Evolutionary conservation across 2,797 vertebrate species (phyloP), one percentile per base, ranked within the genome.

Genomic region (Eleutherodactylus coqui): DNA sequence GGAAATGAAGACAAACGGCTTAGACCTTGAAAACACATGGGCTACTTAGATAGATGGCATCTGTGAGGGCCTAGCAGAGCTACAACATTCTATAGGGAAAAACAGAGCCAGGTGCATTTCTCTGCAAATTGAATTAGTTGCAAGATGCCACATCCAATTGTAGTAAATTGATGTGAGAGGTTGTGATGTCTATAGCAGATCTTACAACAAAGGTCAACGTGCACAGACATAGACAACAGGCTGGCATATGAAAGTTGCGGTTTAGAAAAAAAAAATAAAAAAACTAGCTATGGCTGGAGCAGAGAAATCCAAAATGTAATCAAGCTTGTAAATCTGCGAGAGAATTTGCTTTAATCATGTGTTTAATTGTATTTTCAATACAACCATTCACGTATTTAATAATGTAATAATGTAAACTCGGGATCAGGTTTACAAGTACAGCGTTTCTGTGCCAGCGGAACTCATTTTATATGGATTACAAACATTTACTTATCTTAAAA

Each of bases 61-160:
- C 94, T 94, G 95, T 82, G 93, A 92, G 91, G 92, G 88, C 91
- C 92, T 91, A 38, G 91, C 92, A 89, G 94, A 95, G 92, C 94
- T 95, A 95, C 94, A 90, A 92, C 94, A 94, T 97, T 97, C 98
- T 97, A 98, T 96, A 97, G 97, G 96, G 96, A 96, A 96, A 97
- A 97, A 96, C 97, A 99, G 97, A 97, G 97, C 98, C 98, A 99
- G 98, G 98, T 99, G 98, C 97, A 97, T 97, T 97, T 97, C 96
- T 98, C 94, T 95, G 94, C 95, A 99, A 99, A 99, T 99, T 93
- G 94, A 98, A 98, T 99, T 99, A 99, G 96, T 96, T 93, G 94
- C 96, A 96, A 98, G 97, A 99, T 98, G 98, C 97, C 98, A 99
- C 97, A 98, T 99, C 97, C 98, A 99, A 99, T 99, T 98, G 97